Conservation (phyloP, 1,140 invertebrate species). For the Drepana arcuata region DNA sequence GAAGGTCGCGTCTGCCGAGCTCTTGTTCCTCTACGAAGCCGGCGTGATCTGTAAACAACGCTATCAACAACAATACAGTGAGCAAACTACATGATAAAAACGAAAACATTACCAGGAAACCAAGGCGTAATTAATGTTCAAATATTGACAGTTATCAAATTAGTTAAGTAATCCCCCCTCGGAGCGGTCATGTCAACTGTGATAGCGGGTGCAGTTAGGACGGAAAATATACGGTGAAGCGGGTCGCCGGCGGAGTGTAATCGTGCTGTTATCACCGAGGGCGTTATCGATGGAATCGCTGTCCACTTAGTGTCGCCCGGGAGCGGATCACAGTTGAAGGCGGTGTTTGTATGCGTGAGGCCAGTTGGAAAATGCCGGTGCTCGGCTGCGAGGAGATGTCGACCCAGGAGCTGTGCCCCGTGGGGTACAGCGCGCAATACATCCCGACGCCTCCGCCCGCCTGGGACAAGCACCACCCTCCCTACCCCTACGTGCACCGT, state of each 20-base stretch:
- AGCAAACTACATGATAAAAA: conserved; percentile 26
- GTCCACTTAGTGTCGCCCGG: conserved; percentile 9
- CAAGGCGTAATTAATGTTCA: conserved; percentile 5
- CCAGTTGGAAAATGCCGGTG: conserved; percentile 43
- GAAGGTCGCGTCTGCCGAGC: conserved; percentile 25
- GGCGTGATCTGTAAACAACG: conserved; percentile 25
- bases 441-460: conserved; percentile 30
- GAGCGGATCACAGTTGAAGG: conserved; percentile 26
- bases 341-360: conserved; percentile 15
- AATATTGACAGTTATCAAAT: not conserved
- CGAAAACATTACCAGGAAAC: conserved; percentile 31
- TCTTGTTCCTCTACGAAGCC: conserved; percentile 13
- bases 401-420: conserved; percentile 39
- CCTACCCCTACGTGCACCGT: conserved; percentile 20
- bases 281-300: conserved; percentile 14
- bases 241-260: no score
- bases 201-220: conserved; percentile 13
- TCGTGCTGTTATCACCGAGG: conserved; percentile 30
- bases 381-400: conserved; percentile 39
- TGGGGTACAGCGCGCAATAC: conserved; percentile 29
- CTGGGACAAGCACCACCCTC: conserved; percentile 46
- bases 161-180: not conserved
- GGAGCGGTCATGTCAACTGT: no score
- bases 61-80: conserved; percentile 16
- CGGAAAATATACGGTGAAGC: conserved; percentile 12